phyloP scores from a whole-genome alignment of 2,797 vertebrate genomes.

The Dipus sagitta region DNA sequence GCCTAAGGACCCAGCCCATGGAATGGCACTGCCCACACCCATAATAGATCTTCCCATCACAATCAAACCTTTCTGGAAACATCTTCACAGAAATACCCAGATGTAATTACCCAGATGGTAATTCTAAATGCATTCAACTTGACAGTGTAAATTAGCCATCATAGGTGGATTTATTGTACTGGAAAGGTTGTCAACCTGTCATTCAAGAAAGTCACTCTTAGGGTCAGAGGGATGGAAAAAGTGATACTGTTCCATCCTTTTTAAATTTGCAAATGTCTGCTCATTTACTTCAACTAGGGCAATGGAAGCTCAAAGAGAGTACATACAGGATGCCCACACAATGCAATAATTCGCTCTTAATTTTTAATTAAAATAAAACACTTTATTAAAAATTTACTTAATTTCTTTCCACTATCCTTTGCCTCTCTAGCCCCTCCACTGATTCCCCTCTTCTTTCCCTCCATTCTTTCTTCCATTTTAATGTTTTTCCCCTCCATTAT shows the following conservation, averaged over 20 bases:
- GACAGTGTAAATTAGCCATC: no score
- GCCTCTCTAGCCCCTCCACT: no score
- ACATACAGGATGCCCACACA: neutral
- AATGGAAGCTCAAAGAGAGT: neutral
- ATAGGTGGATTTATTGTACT: no score
- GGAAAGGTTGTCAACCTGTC: no score
- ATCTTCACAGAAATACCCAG: neutral
- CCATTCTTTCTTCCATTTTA: no score
- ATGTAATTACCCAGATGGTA: neutral
- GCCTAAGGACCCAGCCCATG: no score
- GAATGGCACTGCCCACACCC: neutral
- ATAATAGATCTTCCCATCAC: neutral
- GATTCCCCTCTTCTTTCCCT: no score
- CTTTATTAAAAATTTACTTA: no score
- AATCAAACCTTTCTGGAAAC: neutral
- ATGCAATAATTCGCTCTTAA: neutral
- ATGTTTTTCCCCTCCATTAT: no score
- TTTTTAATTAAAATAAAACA: no score
- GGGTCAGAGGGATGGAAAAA: neutral
- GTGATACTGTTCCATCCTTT: accelerated
- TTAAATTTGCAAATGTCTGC: neutral
- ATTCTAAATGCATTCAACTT: no score
- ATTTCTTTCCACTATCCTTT: no score
- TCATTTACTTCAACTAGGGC: neutral
- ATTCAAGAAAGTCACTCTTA: neutral